Evolutionary conservation across 2,113 vertebrate genomes (phyloP).

Genomic region (Orcinus orca): DNA sequence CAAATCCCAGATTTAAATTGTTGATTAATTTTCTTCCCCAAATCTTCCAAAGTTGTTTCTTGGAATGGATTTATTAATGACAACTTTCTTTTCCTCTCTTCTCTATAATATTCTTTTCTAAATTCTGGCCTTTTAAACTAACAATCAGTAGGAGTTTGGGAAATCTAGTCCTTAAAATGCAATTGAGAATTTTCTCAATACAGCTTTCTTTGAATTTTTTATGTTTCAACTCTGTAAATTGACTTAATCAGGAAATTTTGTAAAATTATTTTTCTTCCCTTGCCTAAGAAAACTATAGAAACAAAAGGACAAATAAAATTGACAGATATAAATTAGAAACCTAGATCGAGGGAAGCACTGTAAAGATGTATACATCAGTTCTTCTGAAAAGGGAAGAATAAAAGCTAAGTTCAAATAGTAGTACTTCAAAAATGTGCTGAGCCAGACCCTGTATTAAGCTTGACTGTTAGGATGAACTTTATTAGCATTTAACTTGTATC

Average conservation of each 20-base stretch:
- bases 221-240: background rate
- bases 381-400: constrained; percentile 6
- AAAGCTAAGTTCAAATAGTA: constrained; percentile 36
- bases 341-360: background rate
- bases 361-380: background rate
- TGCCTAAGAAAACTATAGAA: background rate
- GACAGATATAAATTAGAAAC: background rate
- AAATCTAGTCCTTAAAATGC: background rate
- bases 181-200: background rate
- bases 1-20: background rate
- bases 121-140: background rate
- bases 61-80: background rate
- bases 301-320: background rate
- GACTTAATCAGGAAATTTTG: background rate
- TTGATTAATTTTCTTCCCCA: background rate
- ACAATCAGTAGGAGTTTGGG: background rate
- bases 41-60: background rate
- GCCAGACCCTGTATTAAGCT: background rate
- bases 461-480: background rate
- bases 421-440: constrained; percentile 6
- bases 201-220: background rate
- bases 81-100: background rate
- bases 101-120: background rate
- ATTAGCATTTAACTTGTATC: constrained; percentile 17
- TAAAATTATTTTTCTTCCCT: background rate